Evolutionary conservation across 2,888 invertebrate species (phyloP).

Genomic region (Tetragonisca angustula): DNA sequence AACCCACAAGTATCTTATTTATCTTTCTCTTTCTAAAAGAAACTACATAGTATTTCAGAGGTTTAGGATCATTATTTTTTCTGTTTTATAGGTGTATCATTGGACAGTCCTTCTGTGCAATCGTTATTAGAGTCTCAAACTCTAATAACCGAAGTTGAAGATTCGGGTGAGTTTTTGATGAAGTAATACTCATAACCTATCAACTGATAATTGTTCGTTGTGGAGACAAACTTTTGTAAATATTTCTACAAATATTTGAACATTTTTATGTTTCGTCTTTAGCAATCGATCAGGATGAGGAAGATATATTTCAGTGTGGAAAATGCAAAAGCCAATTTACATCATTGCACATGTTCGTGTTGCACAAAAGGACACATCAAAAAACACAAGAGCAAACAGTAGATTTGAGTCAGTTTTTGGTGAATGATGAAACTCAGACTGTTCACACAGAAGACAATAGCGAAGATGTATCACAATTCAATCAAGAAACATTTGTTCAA

Average conservation of each 20-base stretch:
- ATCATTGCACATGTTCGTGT: slow-evolving; percentile 86
- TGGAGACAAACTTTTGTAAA: too few species aligned
- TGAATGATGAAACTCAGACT: slow-evolving; percentile 74
- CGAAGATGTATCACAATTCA: slow-evolving; percentile 74
- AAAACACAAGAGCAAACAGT: slow-evolving; percentile 79
- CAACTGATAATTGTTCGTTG: not conserved
- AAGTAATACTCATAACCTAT: slow-evolving; percentile 33
- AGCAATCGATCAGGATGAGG: slow-evolving; percentile 85
- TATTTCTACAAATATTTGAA: not conserved
- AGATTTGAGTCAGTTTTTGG: slow-evolving; percentile 80
- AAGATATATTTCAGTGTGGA: slow-evolving; percentile 90
- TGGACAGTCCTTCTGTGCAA: slow-evolving; percentile 81
- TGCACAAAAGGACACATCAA: slow-evolving; percentile 86
- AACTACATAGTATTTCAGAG: not conserved
- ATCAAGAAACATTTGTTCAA: slow-evolving; percentile 78
- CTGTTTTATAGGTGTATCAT: slow-evolving; percentile 75
- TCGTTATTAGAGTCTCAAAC: slow-evolving; percentile 80
- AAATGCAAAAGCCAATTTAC: slow-evolving; percentile 88
- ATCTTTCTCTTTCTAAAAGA: slow-evolving; percentile 17
- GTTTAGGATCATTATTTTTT: not conserved
- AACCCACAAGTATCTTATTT: slow-evolving; percentile 58
- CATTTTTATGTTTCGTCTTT: slow-evolving; percentile 8
- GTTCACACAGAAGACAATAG: slow-evolving; percentile 74
- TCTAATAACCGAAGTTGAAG: slow-evolving; percentile 80
- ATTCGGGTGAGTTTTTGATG: slow-evolving; percentile 74